Conservation (phyloP, 2,113 vertebrate genomes). For the Podarcis cretensis region DNA sequence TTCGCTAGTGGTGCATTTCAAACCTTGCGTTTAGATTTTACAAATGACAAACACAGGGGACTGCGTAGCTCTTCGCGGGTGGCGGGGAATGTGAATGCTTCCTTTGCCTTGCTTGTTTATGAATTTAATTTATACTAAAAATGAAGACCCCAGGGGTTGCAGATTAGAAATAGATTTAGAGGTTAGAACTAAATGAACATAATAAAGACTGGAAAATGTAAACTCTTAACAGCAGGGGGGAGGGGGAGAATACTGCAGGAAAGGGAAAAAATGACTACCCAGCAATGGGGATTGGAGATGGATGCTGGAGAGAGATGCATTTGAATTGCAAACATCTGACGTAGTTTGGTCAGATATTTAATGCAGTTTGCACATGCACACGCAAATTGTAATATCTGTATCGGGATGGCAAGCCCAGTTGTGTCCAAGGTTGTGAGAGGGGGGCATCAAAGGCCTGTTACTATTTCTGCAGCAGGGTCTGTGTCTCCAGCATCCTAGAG, state of each 20-base stretch:
- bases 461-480: no score
- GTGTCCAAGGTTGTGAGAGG: no score
- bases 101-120: constrained; percentile 63
- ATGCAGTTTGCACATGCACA: no score
- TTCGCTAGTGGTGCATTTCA: rapidly evolving
- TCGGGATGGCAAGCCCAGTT: no score
- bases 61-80: rapidly evolving
- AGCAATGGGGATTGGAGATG: neutral
- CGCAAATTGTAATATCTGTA: neutral
- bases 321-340: neutral
- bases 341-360: neutral
- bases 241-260: neutral
- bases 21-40: constrained; percentile 28
- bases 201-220: constrained; percentile 45
- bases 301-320: neutral
- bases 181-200: constrained; percentile 44
- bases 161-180: constrained; percentile 40
- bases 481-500: no score
- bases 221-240: neutral
- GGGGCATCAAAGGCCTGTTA: no score
- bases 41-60: neutral
- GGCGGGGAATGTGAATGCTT: constrained; percentile 46
- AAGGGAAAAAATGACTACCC: neutral
- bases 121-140: constrained; percentile 63
- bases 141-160: constrained; percentile 40